Percentiles rank a stretch among this genome's conserved stretches.
These are phyloP conservation scores for Atrina japonica DNA, from an alignment of 2,888 invertebrate genomes.

Conservation along the genomic window DNA sequence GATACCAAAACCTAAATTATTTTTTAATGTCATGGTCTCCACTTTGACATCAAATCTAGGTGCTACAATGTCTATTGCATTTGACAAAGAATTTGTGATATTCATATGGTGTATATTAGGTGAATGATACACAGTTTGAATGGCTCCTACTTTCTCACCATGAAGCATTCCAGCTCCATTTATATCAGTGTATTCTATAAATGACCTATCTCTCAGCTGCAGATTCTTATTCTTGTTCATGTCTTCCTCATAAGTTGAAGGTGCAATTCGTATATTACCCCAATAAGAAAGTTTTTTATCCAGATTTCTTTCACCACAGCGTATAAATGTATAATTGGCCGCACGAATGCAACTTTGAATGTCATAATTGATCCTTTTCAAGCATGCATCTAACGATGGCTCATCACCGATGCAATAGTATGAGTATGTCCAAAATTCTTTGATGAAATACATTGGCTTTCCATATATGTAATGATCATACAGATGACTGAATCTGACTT, in stretches of 20 bases:
- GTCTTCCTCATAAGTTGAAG: constrained; percentile 91
- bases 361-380: constrained; percentile 92
- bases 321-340: constrained; percentile 92
- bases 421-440: constrained; percentile 78
- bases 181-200: constrained; percentile 88
- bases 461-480: constrained; percentile 78
- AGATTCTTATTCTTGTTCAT: constrained; percentile 82
- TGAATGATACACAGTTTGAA: constrained; percentile 93
- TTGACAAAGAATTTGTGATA: constrained; percentile 91
- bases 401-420: constrained; percentile 81
- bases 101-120: constrained; percentile 91
- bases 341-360: constrained; percentile 87
- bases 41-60: constrained; percentile 88
- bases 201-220: constrained; percentile 84
- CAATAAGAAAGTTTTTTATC: constrained; percentile 83
- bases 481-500: constrained; percentile 86
- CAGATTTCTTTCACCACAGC: constrained; percentile 86
- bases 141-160: constrained; percentile 93
- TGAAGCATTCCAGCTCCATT: constrained; percentile 97
- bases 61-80: constrained; percentile 95
- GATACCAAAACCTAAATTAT: constrained; percentile 94
- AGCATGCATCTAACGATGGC: constrained; percentile 81
- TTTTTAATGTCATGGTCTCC: constrained; percentile 80
- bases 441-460: constrained; percentile 76
- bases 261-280: constrained; percentile 97